These are phyloP conservation scores for Bufotes viridis DNA, from an alignment of 2,797 vertebrate species.

Conservation along the genomic window DNA sequence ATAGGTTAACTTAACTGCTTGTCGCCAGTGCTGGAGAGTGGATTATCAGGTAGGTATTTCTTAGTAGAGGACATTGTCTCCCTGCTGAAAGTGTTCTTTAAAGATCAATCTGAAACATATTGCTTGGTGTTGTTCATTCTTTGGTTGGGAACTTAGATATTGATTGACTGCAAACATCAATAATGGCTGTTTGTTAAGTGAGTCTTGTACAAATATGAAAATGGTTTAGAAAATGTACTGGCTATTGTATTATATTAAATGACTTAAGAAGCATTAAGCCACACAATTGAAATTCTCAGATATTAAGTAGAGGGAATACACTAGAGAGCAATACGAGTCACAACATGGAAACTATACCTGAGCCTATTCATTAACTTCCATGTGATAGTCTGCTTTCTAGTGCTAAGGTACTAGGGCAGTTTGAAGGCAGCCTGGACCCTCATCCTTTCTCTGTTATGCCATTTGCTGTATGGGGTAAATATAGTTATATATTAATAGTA, in stretches of 20 bases:
- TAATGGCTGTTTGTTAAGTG: constrained; percentile 11
- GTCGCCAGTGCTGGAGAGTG: neutral
- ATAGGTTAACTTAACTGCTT: neutral
- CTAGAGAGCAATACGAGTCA: neutral
- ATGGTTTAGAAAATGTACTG: constrained; percentile 15
- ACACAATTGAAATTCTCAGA: neutral
- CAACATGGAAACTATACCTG: neutral
- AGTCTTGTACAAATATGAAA: constrained; percentile 22
- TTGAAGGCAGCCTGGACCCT: neutral
- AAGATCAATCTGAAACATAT: constrained; percentile 11
- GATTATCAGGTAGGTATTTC: neutral
- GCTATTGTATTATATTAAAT: neutral
- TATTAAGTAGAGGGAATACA: neutral
- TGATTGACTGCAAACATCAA: constrained; percentile 6
- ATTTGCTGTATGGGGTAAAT: too few species aligned
- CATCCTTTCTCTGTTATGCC: too few species aligned
- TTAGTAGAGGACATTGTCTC: neutral
- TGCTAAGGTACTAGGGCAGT: neutral
- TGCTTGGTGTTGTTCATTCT: constrained; percentile 15
- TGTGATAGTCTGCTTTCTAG: neutral
- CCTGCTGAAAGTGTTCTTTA: neutral
- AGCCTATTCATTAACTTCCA: neutral
- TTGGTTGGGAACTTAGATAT: constrained; percentile 19
- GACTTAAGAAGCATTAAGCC: neutral
- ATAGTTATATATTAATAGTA: too few species aligned